Conservation (phyloP, 2,888 invertebrate species). For the Chrysolina americana region DNA sequence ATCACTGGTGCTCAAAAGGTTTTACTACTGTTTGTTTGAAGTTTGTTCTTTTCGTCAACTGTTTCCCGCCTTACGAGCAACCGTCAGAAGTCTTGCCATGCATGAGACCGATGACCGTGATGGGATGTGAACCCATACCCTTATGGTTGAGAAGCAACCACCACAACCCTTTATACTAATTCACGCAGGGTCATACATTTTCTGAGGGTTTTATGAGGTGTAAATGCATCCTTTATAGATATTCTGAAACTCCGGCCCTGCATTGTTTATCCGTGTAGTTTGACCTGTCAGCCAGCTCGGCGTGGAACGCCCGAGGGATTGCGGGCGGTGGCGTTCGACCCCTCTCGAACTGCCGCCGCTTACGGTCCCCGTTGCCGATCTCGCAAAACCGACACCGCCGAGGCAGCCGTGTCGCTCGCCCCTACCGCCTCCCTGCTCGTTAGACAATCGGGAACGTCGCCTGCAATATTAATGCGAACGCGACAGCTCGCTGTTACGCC, state of each 20-base stretch:
- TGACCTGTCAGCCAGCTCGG: constrained; percentile 61
- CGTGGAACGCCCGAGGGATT: constrained; percentile 12
- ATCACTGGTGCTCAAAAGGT: no score
- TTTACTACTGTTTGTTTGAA: no score
- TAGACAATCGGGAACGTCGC: constrained; percentile 67
- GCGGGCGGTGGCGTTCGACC: constrained; percentile 19
- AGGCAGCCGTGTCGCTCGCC: constrained; percentile 30
- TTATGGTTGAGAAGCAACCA: no score
- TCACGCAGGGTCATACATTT: no score
- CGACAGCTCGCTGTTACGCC: constrained; percentile 56
- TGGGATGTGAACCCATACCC: no score
- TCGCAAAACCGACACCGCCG: constrained; percentile 44
- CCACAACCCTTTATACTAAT: no score
- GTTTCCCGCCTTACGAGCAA: no score
- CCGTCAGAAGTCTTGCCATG: no score
- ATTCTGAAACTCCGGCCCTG: constrained; percentile 32
- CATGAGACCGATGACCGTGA: no score
- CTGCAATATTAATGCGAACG: constrained; percentile 66
- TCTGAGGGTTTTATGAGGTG: not conserved
- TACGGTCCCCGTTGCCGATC: constrained; percentile 28
- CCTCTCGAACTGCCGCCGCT: constrained; percentile 39
- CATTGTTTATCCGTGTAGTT: constrained; percentile 50
- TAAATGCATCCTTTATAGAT: not conserved
- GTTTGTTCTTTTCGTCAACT: no score
- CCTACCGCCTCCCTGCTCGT: constrained; percentile 60